Evolutionary conservation across 2,888 invertebrate genomes (phyloP).

Genomic region (Drosophila melanosoma): DNA sequence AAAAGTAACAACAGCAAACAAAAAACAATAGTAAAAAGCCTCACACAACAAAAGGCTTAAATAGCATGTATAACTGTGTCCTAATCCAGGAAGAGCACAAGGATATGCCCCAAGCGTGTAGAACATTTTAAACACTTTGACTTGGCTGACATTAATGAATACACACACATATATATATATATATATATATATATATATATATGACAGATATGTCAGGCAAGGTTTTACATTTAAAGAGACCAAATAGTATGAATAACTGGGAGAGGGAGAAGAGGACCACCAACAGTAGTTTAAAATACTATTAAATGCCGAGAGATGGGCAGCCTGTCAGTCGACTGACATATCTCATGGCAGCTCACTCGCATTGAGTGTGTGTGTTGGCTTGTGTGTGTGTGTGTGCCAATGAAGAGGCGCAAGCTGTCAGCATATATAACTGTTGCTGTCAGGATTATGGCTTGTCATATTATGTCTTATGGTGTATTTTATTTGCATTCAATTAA

Average conservation of each 20-base stretch:
- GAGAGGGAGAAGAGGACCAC: neutral
- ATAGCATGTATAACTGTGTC: conserved; percentile 26
- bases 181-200: conserved; percentile 3
- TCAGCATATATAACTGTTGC: conserved; percentile 77
- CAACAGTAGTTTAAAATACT: conserved; percentile 76
- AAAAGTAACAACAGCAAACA: conserved; percentile 9
- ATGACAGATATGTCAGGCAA: conserved; percentile 25
- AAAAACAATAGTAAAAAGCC: conserved; percentile 1
- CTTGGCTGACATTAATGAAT: conserved; percentile 75
- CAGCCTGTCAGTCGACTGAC: conserved; percentile 60
- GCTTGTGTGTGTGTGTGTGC: neutral
- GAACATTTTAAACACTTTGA: conserved; percentile 74
- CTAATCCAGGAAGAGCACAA: conserved; percentile 29
- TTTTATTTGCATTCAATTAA: conserved; percentile 81
- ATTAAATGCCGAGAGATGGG: conserved; percentile 65
- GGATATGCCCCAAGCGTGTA: conserved; percentile 56
- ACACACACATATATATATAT: conserved; percentile 33
- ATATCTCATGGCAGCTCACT: conserved; percentile 48
- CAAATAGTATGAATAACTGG: conserved; percentile 3
- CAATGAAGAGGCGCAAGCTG: conserved; percentile 40
- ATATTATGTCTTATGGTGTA: conserved; percentile 75
- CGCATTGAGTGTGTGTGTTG: conserved; percentile 5
- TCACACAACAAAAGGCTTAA: conserved; percentile 38
- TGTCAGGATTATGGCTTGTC: conserved; percentile 78
- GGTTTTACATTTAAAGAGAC: conserved; percentile 12